A percentile compares a stretch with the other conserved stretches of the same genome.
Conservation (phyloP, 2,888 invertebrate genomes). For the Nomada fucata region DNA sequence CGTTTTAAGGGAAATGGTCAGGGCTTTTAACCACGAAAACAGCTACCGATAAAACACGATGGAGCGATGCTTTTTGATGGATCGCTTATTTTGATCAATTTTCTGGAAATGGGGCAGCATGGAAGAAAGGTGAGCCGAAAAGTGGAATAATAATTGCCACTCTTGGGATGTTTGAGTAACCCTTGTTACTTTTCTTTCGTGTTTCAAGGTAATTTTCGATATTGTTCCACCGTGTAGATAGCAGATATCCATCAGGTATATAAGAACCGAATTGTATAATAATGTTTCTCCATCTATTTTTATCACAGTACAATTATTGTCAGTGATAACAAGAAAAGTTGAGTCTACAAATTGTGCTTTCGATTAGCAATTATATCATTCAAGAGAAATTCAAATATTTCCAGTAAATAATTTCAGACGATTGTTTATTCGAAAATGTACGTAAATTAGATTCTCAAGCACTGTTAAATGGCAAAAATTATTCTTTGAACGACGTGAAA, state of each 20-base stretch:
- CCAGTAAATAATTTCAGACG: too few relatives aligned
- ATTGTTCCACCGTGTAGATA: neutral
- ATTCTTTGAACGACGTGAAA: too few relatives aligned
- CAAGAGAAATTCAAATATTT: too few relatives aligned
- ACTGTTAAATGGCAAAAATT: too few relatives aligned
- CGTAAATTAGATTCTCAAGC: too few relatives aligned
- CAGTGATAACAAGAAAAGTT: too few relatives aligned
- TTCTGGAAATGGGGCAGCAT: neutral
- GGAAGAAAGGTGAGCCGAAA: neutral
- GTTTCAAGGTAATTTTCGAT: neutral
- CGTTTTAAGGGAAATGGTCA: conserved; percentile 6
- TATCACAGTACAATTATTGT: neutral
- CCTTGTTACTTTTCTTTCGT: neutral
- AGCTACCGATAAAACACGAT: conserved; percentile 13
- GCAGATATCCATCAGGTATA: neutral
- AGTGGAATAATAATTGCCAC: neutral
- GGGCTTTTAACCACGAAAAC: conserved; percentile 19
- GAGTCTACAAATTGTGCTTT: too few relatives aligned
- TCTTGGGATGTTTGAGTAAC: neutral
- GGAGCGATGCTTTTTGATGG: conserved; percentile 3
- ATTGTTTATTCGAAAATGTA: too few relatives aligned
- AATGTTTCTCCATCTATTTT: neutral
- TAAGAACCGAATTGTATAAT: neutral
- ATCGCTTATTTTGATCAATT: conserved; percentile 12
- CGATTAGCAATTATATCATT: too few relatives aligned